Evolutionary conservation across 2,113 vertebrate species (phyloP), one percentile per base, ranked within the genome.

Genomic region (Nibea albiflora): DNA sequence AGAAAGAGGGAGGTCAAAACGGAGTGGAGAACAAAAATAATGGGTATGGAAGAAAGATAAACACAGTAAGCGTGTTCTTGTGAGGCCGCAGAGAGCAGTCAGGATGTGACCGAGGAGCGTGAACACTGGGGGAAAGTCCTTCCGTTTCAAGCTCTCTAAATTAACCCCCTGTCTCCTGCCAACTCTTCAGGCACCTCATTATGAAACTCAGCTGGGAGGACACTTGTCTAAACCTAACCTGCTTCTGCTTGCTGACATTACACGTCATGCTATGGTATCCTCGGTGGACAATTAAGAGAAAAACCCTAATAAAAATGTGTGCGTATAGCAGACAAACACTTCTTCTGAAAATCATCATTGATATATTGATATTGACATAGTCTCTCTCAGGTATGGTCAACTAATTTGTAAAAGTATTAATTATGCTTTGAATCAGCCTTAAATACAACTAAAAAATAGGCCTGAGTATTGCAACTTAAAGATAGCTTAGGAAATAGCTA

Each of bases 161-260:
- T 87, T 82, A 80, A 77, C 63, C 86, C 73, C 76, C 26, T 78
- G 78, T 81, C 85, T 92, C 81, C 81, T 85, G 79, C 76, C 89
- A 84, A 71, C 39, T 85, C 91, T 85, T 86, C 85, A 77, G 90
- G 75, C 87, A 72, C 86, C 88, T 93, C 91, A 89, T 92, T 90
- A 91, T 66, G 60, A 86, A 88, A 68, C 11, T 46, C 87, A 80
- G 74, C 11, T 81, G 88, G 88, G 85, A 89, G 74, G 46, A 6
- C 10, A 16, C 24, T 20, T 56, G 65, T 82, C 76, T 83, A 65
- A 80, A 84, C 70, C 64, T 71, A 61, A 78, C 73, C 52, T 57
- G 66, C 12, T 9, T 64, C 35, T 67, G 24, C 67, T 83, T 47
- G 57, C 78, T 83, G 81, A 78, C 81, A 76, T 2, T 52, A 11